Evolutionary conservation across 1,140 invertebrate genomes (phyloP).

Genomic region (Cyphomyrmex costatus): DNA sequence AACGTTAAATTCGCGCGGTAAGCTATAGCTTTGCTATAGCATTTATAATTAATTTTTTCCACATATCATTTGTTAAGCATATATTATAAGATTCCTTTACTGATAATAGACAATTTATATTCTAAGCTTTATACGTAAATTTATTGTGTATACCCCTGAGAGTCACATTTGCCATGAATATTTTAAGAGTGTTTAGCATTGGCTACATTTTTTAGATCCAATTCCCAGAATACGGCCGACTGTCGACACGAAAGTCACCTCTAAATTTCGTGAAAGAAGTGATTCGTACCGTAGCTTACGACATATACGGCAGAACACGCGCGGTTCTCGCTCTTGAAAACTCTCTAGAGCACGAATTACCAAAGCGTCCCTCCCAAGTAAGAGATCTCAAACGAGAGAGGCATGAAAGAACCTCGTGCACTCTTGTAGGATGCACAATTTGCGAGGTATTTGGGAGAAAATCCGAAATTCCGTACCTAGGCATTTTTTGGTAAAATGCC

Average conservation of each 20-base stretch:
- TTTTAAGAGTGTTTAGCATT: constrained; percentile 80
- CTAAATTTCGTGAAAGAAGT: constrained; percentile 23
- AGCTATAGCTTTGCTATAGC: too few relatives aligned
- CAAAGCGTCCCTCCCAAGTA: constrained; percentile 7
- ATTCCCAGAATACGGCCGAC: constrained; percentile 75
- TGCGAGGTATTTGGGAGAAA: constrained; percentile 20
- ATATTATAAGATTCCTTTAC: not conserved
- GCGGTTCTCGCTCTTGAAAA: constrained; percentile 39
- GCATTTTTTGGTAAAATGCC: constrained; percentile 11
- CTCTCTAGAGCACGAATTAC: constrained; percentile 35
- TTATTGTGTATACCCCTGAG: not conserved
- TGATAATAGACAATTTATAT: constrained; percentile 10
- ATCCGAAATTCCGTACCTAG: not conserved
- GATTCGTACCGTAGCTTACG: constrained; percentile 27
- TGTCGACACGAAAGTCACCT: constrained; percentile 46
- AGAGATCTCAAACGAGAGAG: constrained; percentile 21
- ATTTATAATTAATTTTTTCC: too few relatives aligned
- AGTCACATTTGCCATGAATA: constrained; percentile 78
- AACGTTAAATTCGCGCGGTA: too few relatives aligned
- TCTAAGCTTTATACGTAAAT: not conserved
- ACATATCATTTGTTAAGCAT: too few relatives aligned
- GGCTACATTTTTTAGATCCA: constrained; percentile 83
- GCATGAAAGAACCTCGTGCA: constrained; percentile 7
- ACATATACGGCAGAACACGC: not conserved
- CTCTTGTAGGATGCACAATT: constrained; percentile 6